Percentiles rank a stretch among this genome's conserved stretches.
These are phyloP conservation scores for Ctenopoma multispine DNA, from an alignment of 2,797 vertebrate genomes.

Conservation along the genomic window DNA sequence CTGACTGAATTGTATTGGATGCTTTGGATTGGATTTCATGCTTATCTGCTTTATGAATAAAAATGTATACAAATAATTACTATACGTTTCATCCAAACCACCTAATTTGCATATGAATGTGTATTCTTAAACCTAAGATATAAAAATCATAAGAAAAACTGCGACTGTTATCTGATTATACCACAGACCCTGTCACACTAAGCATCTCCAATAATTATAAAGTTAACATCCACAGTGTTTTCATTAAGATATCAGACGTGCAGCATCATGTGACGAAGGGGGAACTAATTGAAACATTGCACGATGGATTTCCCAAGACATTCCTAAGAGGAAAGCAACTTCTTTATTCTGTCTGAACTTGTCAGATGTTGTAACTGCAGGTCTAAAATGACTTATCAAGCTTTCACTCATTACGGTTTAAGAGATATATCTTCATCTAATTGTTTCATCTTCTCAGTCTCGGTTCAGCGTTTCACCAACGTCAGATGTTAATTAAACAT, in stretches of 20 bases:
- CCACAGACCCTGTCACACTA: conserved; percentile 20
- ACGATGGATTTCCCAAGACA: conserved; percentile 59
- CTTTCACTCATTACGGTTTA: conserved; percentile 41
- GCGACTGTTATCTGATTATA: conserved; percentile 15
- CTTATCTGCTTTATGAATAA: too few species aligned
- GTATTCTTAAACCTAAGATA: not conserved
- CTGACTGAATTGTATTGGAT: too few species aligned
- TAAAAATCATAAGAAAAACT: not conserved
- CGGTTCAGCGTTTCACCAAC: conserved; percentile 2
- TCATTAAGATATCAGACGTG: conserved; percentile 61
- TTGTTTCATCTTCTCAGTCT: conserved; percentile 9
- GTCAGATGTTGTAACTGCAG: conserved; percentile 27
- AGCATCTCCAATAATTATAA: conserved; percentile 38
- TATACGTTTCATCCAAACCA: too few species aligned
- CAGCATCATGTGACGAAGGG: conserved; percentile 36
- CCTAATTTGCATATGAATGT: not conserved
- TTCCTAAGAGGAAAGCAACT: conserved; percentile 29
- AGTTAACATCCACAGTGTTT: conserved; percentile 49
- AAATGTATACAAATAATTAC: too few species aligned
- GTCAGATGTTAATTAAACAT: conserved; percentile 17
- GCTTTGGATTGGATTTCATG: too few species aligned
- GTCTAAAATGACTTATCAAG: conserved; percentile 51
- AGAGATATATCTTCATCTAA: conserved; percentile 42
- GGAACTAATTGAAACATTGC: conserved; percentile 64
- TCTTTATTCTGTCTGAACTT: conserved; percentile 33